Percentiles rank a stretch among this genome's conserved stretches.
phyloP scores from a whole-genome alignment of 1,140 invertebrate genomes.

The Drosophila sp. region DNA sequence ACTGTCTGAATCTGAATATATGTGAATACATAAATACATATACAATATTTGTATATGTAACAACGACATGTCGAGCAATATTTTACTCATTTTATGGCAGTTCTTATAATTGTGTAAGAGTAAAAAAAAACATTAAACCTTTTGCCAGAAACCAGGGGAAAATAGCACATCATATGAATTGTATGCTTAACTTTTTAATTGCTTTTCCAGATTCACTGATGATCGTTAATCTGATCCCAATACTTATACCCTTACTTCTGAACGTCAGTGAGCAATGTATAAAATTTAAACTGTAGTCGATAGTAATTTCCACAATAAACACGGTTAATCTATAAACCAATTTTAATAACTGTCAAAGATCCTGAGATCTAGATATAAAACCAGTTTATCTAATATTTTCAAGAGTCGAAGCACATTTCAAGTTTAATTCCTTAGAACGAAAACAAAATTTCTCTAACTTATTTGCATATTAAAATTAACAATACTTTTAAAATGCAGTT shows the following conservation, averaged over 20 bases:
- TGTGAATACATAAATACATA: slow-evolving; percentile 12
- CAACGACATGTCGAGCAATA: slow-evolving; percentile 46
- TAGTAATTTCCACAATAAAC: no score
- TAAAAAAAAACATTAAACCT: slow-evolving; percentile 49
- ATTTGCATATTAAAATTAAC: not conserved
- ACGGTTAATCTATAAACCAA: no score
- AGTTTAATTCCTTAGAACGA: no score
- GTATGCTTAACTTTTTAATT: slow-evolving; percentile 18
- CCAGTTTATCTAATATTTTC: no score
- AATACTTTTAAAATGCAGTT: slow-evolving; percentile 28
- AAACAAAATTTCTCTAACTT: no score
- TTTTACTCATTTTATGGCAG: slow-evolving; percentile 66
- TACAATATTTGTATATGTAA: slow-evolving; percentile 16
- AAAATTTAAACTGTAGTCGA: no score
- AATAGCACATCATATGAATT: slow-evolving; percentile 53
- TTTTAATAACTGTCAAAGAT: not conserved
- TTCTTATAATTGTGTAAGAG: slow-evolving; percentile 67
- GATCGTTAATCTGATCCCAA: not conserved
- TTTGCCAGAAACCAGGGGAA: slow-evolving; percentile 26
- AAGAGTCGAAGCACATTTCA: no score
- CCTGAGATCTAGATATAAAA: not conserved
- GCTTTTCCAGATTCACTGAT: not conserved
- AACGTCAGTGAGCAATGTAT: no score
- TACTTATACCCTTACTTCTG: not conserved
- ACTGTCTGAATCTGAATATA: slow-evolving; percentile 40